These are phyloP conservation scores for Malthinus seriepunctatus DNA, from an alignment of 2,888 invertebrate genomes.

Conservation along the genomic window DNA sequence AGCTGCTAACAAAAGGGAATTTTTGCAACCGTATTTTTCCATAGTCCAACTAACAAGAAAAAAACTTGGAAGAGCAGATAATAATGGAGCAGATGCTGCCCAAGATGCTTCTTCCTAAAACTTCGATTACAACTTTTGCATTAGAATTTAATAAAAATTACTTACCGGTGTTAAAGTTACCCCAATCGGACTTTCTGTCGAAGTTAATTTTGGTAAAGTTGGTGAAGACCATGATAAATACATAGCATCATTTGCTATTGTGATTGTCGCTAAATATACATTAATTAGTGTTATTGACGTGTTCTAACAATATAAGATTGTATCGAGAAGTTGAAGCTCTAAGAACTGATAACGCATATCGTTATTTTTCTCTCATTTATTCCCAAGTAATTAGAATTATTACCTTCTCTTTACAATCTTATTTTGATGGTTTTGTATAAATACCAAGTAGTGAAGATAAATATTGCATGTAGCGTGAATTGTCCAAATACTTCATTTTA, in stretches of 20 bases:
- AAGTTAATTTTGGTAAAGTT: background rate
- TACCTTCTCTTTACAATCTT: too few relatives aligned
- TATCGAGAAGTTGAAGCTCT: too few relatives aligned
- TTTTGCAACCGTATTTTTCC: slow-evolving; percentile 61
- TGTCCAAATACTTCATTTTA: too few relatives aligned
- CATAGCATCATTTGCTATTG: slow-evolving; percentile 21
- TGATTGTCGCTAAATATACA: slow-evolving; percentile 24
- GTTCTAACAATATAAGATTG: too few relatives aligned
- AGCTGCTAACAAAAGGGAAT: slow-evolving; percentile 57
- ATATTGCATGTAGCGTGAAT: background rate
- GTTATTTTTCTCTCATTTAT: too few relatives aligned
- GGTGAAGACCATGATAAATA: slow-evolving; percentile 26
- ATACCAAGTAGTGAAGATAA: background rate
- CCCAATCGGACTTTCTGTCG: background rate
- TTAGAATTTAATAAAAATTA: too few relatives aligned
- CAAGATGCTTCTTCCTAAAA: slow-evolving; percentile 58
- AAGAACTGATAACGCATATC: too few relatives aligned
- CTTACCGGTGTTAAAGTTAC: background rate
- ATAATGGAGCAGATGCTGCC: slow-evolving; percentile 60
- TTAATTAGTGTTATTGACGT: too few relatives aligned
- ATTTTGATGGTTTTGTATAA: too few relatives aligned
- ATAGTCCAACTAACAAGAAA: slow-evolving; percentile 60
- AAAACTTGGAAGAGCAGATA: slow-evolving; percentile 61
- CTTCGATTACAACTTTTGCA: slow-evolving; percentile 3
- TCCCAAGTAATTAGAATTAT: too few relatives aligned